Conservation (phyloP, 2,888 invertebrate species). For the Tetramorium bicarinatum region DNA sequence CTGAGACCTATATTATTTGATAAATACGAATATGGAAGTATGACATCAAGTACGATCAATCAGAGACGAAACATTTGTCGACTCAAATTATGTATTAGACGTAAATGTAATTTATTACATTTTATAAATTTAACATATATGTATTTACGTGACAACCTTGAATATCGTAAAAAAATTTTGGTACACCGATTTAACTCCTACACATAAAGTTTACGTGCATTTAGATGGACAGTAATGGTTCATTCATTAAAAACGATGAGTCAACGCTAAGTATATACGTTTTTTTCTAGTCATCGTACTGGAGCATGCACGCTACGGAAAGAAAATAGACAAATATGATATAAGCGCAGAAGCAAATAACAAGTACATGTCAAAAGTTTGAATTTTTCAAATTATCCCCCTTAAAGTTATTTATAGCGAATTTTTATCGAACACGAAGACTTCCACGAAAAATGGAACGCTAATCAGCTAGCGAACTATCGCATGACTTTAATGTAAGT, state of each 20-base stretch:
- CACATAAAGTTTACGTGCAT: not conserved
- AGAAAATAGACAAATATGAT: not conserved
- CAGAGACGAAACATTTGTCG: not conserved
- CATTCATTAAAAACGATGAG: constrained; percentile 41
- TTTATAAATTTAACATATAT: not conserved
- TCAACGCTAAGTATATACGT: not conserved
- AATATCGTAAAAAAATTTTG: not conserved
- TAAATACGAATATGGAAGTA: not conserved
- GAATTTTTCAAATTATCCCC: not conserved
- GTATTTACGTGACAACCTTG: not conserved
- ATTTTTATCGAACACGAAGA: not conserved
- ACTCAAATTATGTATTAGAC: not conserved
- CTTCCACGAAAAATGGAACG: not conserved
- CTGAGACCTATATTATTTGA: not conserved
- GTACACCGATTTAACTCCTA: not conserved
- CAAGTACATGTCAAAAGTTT: not conserved
- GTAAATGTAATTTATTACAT: not conserved
- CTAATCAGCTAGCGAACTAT: not conserved
- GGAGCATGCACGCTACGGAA: constrained; percentile 2
- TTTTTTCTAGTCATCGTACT: constrained; percentile 5
- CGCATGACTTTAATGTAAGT: not conserved
- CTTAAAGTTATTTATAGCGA: not conserved
- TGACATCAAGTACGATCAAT: too few species aligned
- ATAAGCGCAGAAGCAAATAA: not conserved
- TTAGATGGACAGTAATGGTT: constrained; percentile 32